Percentiles rank a stretch among this genome's conserved stretches.
phyloP scores from a whole-genome alignment of 2,888 invertebrate species.

The Rhingia rostrata region DNA sequence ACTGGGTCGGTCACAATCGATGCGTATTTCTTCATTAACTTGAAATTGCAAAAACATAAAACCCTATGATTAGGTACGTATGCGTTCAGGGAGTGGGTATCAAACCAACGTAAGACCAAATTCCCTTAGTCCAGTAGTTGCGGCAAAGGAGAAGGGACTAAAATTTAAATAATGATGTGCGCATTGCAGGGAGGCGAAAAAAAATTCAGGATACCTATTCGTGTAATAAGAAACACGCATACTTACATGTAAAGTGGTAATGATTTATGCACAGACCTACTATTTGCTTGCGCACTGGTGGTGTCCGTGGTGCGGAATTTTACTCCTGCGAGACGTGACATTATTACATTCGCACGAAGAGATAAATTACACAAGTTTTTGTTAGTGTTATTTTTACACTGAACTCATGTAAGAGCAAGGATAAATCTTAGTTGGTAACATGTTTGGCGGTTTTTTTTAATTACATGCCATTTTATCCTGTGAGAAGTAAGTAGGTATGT shows the following conservation, averaged over 20 bases:
- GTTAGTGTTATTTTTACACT: slow-evolving; percentile 27
- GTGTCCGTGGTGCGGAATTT: slow-evolving; percentile 53
- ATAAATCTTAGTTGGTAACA: no score
- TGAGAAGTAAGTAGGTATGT: no score
- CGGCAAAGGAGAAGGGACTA: neutral
- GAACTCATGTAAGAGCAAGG: no score
- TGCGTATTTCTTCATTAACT: slow-evolving; percentile 13
- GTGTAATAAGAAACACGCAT: slow-evolving; percentile 28
- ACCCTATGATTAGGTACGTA: no score
- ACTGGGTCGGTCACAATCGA: neutral
- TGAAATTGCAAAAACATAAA: no score
- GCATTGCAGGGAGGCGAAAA: slow-evolving; percentile 32
- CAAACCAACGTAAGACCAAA: slow-evolving; percentile 32
- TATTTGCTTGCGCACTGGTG: slow-evolving; percentile 33
- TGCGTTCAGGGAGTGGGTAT: no score
- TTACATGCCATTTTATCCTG: no score
- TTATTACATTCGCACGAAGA: slow-evolving; percentile 60
- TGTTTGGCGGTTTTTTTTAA: no score
- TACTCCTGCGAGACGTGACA: slow-evolving; percentile 60
- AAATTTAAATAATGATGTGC: slow-evolving; percentile 38
- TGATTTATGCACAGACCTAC: slow-evolving; percentile 58
- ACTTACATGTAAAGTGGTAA: slow-evolving; percentile 36
- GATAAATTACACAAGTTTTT: slow-evolving; percentile 57
- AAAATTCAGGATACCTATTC: slow-evolving; percentile 1
- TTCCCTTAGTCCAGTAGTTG: neutral